Evolutionary conservation across 1,140 invertebrate species (phyloP), one percentile per base, ranked within the genome.

Genomic region (Habropoda laboriosa): DNA sequence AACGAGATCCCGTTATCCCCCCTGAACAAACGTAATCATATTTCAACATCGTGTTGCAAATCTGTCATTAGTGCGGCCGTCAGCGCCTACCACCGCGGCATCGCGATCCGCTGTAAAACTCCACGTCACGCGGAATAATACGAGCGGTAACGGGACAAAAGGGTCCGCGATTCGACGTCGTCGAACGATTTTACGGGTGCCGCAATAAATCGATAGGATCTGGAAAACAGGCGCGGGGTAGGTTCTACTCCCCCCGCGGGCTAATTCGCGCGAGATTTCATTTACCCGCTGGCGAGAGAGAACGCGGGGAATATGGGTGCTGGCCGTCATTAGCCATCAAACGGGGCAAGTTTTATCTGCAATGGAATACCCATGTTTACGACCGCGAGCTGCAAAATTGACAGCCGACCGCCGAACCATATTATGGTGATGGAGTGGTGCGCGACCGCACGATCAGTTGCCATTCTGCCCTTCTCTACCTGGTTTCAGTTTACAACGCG

Each of bases 381-480:
- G 74, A 76, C 73, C 80, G 60, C 76, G 76, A 73, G 83, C 83
- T 80, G 61, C 81, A 79, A 86, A 87, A 86, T 87, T 87, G 84
- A 83, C 85, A 83, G 78, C 68, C 84, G 64, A 78, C 84, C 83
- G 74, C 78, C 70, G 78, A 76, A 79, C 63, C 81, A 63, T 86
- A 86, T 83, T 83, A 78, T 75, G 58, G 71, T 79, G 58, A 55
- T 85, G 80, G 80, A 75, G 72, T 71, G 61, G 70, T 60, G 53
- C n/a, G 35, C 80, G 70, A 83, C 72, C 84, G 73, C 81, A 78
- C 77, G 80, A n/a, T 86, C 66, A 71, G 38, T 57, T 53, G 66
- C 61, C 70, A 79, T 80, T 82, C 72, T 80, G 30, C 38, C 66
- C 12, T 13, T 24, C 32, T 47, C 5, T 24, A 7, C 49, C 58